Base-by-base conservation (phyloP, 2,888 invertebrate genomes). In the Tenthredo distinguenda region DNA sequence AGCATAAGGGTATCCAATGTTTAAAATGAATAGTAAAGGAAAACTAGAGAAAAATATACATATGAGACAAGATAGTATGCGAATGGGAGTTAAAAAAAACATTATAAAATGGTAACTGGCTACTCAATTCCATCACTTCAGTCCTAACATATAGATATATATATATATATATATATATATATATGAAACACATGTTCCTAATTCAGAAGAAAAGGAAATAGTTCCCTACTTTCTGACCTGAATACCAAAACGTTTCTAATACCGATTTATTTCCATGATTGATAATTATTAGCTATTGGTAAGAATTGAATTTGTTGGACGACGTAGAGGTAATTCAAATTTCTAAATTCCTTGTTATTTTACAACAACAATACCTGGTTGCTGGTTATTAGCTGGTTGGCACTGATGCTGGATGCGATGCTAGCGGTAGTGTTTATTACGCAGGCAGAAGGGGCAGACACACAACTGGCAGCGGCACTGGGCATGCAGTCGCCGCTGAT, bases 401-500 rank as follows among this genome's bases (percentile, higher is more conserved):
- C 93, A 93, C 93, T 93, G 93, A 93, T 92, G 93, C 92, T 93
- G 91, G 93, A 92, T 92, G 92, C 93, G 91, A 93, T 93, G 92
- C 92, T 93, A 92, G 92, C 89, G 89, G 93, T 92, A 91, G 93
- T 93, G 91, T 93, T 93, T 93, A 93, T 93, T 93, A 93, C 92
- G 89, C 92, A 92, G 92, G 92, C 91, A 91, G 92, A 90, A 90
- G 92, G 91, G 91, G 92, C 21, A 90, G 92, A 91, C 92, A 93
- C 93, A 93, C 93, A 93, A 91, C 92, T 92, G 87, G 91, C 93
- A 90, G 92, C 92, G 91, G 92, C 92, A 90, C 91, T 91, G 91
- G 93, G 92, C 93, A 94, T 94, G 94, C 94, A 95, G 94, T 95
- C 95, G 94, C 95, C 92, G 92, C 93, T 92, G 92, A 92, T 90